Conservation (phyloP, 2,797 vertebrate species). For the Anabas testudineus region DNA sequence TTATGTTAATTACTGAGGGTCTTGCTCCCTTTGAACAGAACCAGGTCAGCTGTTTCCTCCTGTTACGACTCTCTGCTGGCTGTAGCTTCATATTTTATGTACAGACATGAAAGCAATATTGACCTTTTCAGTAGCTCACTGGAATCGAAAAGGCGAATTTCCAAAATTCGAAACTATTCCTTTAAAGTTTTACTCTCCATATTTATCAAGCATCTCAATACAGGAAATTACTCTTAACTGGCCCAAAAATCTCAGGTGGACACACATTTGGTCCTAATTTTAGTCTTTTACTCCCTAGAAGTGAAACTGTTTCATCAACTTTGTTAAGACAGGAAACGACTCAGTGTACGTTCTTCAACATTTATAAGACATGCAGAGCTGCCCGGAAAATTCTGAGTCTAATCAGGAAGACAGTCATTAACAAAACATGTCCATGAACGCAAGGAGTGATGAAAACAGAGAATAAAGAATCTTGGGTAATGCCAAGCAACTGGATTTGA, state of each 20-base stretch:
- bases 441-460: not conserved
- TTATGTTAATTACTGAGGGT: not conserved
- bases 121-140: not conserved
- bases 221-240: slow-evolving; percentile 4
- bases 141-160: not conserved
- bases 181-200: slow-evolving; percentile 1
- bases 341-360: slow-evolving; percentile 5
- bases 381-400: slow-evolving; percentile 15
- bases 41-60: not conserved
- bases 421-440: slow-evolving; percentile 4
- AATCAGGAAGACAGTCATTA: slow-evolving; percentile 8
- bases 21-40: not conserved
- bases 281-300: not conserved
- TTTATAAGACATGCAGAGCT: slow-evolving; percentile 16
- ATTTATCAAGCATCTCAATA: slow-evolving; percentile 19
- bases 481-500: slow-evolving; percentile 4
- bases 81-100: slow-evolving; percentile 5
- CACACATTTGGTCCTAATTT: slow-evolving; percentile 8
- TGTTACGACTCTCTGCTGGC: not conserved
- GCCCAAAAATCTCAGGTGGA: not conserved
- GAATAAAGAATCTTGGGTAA: slow-evolving; percentile 7
- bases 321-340: slow-evolving; percentile 26
- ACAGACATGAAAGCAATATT: not conserved
- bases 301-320: slow-evolving; percentile 25
- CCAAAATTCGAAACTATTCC: not conserved